Evolutionary conservation across 2,113 vertebrate species (phyloP).

Genomic region (Theristicus caerulescens): DNA sequence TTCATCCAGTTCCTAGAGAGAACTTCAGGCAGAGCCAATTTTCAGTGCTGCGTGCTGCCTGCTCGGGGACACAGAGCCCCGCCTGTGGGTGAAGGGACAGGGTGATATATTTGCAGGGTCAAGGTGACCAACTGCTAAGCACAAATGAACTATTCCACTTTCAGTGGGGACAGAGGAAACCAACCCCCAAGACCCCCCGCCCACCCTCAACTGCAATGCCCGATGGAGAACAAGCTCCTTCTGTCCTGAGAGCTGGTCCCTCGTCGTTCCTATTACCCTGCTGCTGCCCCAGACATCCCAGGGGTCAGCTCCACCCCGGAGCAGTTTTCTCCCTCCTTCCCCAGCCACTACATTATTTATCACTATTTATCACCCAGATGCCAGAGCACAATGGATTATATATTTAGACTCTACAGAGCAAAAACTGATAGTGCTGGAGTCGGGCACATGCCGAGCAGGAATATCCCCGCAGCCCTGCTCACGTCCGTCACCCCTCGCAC

Average conservation of each 20-base stretch:
- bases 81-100: background rate
- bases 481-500: background rate
- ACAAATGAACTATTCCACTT: background rate
- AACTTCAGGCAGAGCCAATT: slow-evolving; percentile 39
- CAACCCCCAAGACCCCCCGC: background rate
- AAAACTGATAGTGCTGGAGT: slow-evolving; percentile 3
- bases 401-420: slow-evolving; percentile 10
- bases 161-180: background rate
- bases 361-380: background rate
- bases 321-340: background rate
- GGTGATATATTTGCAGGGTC: background rate
- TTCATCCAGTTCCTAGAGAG: slow-evolving; percentile 64
- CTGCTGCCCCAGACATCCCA: background rate
- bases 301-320: background rate
- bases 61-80: slow-evolving; percentile 11
- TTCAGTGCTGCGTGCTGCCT: background rate
- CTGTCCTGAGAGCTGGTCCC: slow-evolving; percentile 1
- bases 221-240: background rate
- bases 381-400: background rate
- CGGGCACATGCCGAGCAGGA: background rate
- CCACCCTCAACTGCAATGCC: background rate
- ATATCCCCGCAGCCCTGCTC: background rate
- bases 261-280: background rate
- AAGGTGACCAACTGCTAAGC: background rate
- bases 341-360: background rate